Evolutionary conservation across 2,888 invertebrate species (phyloP), one percentile per base, ranked within the genome.

Genomic region (Baronia brevicornis): DNA sequence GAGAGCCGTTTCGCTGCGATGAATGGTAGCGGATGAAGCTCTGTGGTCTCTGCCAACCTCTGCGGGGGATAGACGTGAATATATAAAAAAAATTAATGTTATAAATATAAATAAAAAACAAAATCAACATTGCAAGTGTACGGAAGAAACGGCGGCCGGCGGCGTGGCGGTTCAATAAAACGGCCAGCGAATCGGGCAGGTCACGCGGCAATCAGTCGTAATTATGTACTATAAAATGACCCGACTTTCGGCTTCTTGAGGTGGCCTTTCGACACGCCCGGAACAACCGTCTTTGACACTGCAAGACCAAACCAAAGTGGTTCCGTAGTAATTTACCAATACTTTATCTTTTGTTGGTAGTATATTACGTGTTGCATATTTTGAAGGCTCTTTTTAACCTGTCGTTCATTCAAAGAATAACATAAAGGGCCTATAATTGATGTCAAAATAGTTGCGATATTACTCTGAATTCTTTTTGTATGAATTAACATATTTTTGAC

Each of bases 141-240:
- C 38, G 34, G 24, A 33, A 7, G 29, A 26, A 25, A n/a, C n/a
- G n/a, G n/a, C 28, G 1, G 28, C 5, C 13, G 29, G 10, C 33
- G 22, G 33, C 10, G 21, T 17, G 25, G 30, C 38, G 33, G 36
- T 20, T 29, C 38, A 43, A 43, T 41, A 41, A 44, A 51, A 41
- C 29, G 33, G 48, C 48, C 57, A 53, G 59, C 61, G 61, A 62
- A 68, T 59, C 63, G 58, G 40, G 45, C 57, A 53, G 66, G 67
- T 68, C 69, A 67, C 69, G 72, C 43, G 60, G 66, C 75, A 72
- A 79, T 79, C 70, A 71, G 50, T 39, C 43, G 75, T 77, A 82
- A 82, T 82, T 82, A 82, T 80, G 77, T 78, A 74, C 79, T 75
- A 80, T 82, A 82, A 82, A 80, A 72, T 58, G 67, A 65, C 54